Conservation (phyloP, 2,888 invertebrate genomes). For the Apodemia duryi region DNA sequence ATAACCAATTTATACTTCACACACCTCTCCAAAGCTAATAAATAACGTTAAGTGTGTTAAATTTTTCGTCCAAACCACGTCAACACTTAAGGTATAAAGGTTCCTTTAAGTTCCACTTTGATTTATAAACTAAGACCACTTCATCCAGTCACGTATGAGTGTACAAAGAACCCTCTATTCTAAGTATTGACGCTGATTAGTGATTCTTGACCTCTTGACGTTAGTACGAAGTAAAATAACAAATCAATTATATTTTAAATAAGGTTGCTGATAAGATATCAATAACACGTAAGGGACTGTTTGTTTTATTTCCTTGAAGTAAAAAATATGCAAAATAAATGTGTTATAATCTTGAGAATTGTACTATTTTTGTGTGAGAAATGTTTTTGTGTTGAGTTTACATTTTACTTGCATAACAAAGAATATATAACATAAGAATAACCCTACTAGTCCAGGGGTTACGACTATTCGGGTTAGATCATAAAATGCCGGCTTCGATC, state of each 20-base stretch:
- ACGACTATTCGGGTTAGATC: too few relatives aligned
- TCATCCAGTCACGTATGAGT: constrained; percentile 3
- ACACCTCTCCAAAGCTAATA: background rate
- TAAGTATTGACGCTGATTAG: constrained; percentile 5
- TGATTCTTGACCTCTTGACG: constrained; percentile 22
- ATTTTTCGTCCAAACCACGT: background rate
- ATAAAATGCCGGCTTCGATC: too few relatives aligned
- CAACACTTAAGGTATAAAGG: background rate
- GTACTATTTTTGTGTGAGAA: too few relatives aligned
- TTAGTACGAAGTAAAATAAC: constrained; percentile 8
- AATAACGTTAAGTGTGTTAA: background rate
- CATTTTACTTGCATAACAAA: too few relatives aligned
- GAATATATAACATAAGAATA: too few relatives aligned
- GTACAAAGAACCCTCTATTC: constrained; percentile 13
- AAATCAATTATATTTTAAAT: constrained; percentile 11
- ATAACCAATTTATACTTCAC: background rate
- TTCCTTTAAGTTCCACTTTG: constrained; percentile 4
- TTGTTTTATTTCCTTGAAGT: background rate
- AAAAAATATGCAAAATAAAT: too few relatives aligned
- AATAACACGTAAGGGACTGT: background rate
- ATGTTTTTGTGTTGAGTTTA: too few relatives aligned
- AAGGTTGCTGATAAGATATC: constrained; percentile 3
- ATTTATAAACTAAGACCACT: constrained; percentile 14
- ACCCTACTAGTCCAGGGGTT: too few relatives aligned
- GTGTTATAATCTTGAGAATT: too few relatives aligned